These are phyloP conservation scores for Limnephilus marmoratus DNA, from an alignment of 2,888 invertebrate species.

Conservation along the genomic window DNA sequence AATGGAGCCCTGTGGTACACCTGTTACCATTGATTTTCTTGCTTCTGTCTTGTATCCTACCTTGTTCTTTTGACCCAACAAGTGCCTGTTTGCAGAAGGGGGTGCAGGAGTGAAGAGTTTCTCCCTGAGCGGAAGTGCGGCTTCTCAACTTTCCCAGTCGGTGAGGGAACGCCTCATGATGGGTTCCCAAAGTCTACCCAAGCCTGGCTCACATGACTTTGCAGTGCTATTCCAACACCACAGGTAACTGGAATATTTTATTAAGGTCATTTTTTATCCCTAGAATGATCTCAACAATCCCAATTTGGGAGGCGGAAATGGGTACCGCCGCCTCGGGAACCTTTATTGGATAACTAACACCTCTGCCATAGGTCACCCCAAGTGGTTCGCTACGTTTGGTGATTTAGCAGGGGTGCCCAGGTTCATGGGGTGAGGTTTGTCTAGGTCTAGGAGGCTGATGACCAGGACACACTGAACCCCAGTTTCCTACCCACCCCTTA, in stretches of 20 bases:
- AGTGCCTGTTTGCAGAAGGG: slow-evolving; percentile 75
- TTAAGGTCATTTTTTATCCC: too few species aligned
- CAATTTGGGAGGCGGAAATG: too few species aligned
- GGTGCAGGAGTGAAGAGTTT: slow-evolving; percentile 90
- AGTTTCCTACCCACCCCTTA: too few species aligned
- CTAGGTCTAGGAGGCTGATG: too few species aligned
- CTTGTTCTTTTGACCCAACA: not conserved
- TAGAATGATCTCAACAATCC: too few species aligned
- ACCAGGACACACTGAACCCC: too few species aligned
- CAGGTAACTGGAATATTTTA: slow-evolving; percentile 27
- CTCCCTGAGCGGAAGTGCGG: slow-evolving; percentile 90
- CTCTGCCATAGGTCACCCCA: too few species aligned
- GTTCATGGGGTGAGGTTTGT: too few species aligned
- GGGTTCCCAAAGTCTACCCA: slow-evolving; percentile 92
- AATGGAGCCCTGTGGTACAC: not conserved
- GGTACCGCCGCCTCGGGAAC: too few species aligned
- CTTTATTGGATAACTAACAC: too few species aligned
- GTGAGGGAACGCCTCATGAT: slow-evolving; percentile 89
- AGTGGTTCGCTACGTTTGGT: too few species aligned
- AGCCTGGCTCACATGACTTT: slow-evolving; percentile 85
- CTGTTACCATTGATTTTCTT: not conserved
- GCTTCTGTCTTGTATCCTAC: not conserved
- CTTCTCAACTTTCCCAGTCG: slow-evolving; percentile 91
- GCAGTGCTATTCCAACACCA: slow-evolving; percentile 81
- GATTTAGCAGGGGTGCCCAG: too few species aligned